Conservation (phyloP, 2,888 invertebrate species). For the Drosophila rellima region DNA sequence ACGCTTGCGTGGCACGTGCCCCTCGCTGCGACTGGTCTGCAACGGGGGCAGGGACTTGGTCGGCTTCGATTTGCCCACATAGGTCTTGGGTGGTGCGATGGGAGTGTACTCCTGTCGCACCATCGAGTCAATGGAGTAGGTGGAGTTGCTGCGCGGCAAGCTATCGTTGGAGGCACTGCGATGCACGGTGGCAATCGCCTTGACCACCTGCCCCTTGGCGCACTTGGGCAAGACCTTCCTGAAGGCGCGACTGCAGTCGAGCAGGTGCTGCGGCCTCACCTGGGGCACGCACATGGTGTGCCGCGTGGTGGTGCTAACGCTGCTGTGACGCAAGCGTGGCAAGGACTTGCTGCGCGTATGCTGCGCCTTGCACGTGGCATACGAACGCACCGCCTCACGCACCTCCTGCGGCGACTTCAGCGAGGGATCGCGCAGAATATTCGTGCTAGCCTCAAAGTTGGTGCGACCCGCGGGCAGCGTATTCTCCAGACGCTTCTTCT, state of each 20-base stretch:
- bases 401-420: constrained; percentile 88
- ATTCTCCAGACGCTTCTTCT: constrained; percentile 86
- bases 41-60: constrained; percentile 42
- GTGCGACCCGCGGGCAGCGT: constrained; percentile 81
- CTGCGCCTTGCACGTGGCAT: constrained; percentile 80
- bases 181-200: constrained; percentile 43
- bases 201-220: constrained; percentile 52
- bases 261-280: constrained; percentile 53
- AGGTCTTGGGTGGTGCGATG: constrained; percentile 67
- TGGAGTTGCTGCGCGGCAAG: constrained; percentile 84
- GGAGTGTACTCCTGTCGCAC: constrained; percentile 68
- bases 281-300: constrained; percentile 79
- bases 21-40: constrained; percentile 75
- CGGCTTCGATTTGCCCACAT: constrained; percentile 53
- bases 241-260: constrained; percentile 59
- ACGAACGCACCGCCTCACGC: constrained; percentile 86
- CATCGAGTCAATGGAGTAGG: constrained; percentile 84
- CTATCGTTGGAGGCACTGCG: constrained; percentile 81
- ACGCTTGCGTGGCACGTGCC: constrained; percentile 74
- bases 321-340: constrained; percentile 71
- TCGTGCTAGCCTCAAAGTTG: constrained; percentile 85
- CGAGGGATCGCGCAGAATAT: constrained; percentile 86
- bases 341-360: constrained; percentile 84
- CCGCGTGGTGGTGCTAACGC: constrained; percentile 75
- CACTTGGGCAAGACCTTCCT: constrained; percentile 50